Evolutionary conservation across 2,797 vertebrate species (phyloP).

Genomic region (Poliocrania exsul): DNA sequence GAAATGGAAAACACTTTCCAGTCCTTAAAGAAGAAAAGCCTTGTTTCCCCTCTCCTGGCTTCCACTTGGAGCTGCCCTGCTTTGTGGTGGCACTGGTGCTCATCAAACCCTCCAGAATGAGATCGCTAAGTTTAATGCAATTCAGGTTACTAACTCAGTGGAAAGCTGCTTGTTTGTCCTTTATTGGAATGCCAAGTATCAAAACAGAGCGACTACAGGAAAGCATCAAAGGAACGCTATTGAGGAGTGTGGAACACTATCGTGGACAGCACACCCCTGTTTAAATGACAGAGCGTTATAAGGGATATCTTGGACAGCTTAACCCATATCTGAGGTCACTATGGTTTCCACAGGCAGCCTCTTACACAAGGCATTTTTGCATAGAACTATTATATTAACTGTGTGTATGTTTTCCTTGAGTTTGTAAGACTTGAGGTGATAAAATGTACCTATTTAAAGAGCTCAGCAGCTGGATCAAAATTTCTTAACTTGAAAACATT

Average conservation of each 20-base stretch:
- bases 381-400: not conserved
- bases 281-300: not conserved
- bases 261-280: not conserved
- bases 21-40: not conserved
- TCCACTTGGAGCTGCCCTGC: not conserved
- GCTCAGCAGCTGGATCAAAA: not conserved
- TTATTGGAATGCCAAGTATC: not conserved
- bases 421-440: not conserved
- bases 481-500: not conserved
- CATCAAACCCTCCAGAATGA: not conserved
- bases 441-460: not conserved
- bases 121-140: not conserved
- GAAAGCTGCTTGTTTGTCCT: not conserved
- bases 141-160: not conserved
- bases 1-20: not conserved
- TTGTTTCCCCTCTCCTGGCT: not conserved
- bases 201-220: not conserved
- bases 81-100: not conserved
- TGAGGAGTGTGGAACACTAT: not conserved
- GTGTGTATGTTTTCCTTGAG: not conserved
- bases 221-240: not conserved
- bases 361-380: not conserved
- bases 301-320: not conserved
- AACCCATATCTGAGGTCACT: not conserved
- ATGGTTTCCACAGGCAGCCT: not conserved